Base-by-base conservation (phyloP, 2,888 invertebrate species). In the Ariolimax columbianus region DNA sequence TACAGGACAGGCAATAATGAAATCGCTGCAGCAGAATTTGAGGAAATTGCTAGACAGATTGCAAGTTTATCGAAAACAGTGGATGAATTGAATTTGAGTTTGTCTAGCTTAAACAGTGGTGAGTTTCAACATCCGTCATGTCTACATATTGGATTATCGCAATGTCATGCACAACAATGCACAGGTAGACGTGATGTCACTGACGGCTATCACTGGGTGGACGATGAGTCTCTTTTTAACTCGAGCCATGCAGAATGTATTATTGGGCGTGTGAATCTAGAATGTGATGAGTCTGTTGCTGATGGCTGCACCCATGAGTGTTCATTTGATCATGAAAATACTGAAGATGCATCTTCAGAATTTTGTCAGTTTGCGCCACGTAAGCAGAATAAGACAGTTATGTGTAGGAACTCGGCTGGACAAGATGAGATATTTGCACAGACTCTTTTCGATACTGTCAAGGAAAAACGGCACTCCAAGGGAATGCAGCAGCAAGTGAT, bases 121-220 rank as follows among this genome's bases (percentile, higher is more conserved):
- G 90, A 90, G 68, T 89, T 88, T 68, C 90, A 89, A 47, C 84
- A 87, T 23, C 70, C 70, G 0, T 55, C 79, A 66, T 19, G n/a
- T 55, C 2, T 70, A 17, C 43, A 30, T 0, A n/a, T 17, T 19
- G 33, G 17, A n/a, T 2, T 47, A 36, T 43, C 59, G 9, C 36
- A 73, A 17, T 11, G 36, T 7, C 77, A 38, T 38, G 0, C 9
- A 26, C 33, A 66, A 36, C 26, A 17, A 0, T 19, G 33, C 9
- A 55, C 43, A 0, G n/a, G 40, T 59, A 36, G 47, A 11, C 23
- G 43, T 43, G 89, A 89, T 59, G 89, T 89, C 66, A 87, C 89
- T 26, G 92, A 92, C 70, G 92, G 91, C 2, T 92, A 92, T 78
- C 91, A 92, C 47, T 92, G 92, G 92, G 90, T 90, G 33, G 90